Conservation (phyloP, 2,888 invertebrate species). For the Schizaphis graminum region DNA sequence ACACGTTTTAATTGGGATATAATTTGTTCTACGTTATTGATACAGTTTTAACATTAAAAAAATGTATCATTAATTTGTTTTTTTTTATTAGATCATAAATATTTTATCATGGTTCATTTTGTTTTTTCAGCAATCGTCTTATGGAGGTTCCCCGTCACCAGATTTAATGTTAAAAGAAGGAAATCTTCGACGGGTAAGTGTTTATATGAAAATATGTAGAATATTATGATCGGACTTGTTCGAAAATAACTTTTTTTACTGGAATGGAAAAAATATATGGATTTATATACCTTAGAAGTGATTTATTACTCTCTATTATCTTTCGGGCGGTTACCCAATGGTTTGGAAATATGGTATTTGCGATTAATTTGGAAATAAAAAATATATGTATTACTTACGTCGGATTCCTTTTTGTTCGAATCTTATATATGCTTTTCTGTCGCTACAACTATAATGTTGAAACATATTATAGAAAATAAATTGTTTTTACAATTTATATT, state of each 20-base stretch:
- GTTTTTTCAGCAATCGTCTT: constrained; percentile 60
- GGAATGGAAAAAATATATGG: neutral
- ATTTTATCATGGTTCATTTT: neutral
- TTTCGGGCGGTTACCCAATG: constrained; percentile 15
- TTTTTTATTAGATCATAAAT: neutral
- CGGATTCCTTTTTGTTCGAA: constrained; percentile 1
- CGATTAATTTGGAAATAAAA: constrained; percentile 52
- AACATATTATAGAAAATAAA: constrained; percentile 4
- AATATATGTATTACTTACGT: neutral
- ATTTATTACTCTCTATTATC: constrained; percentile 44
- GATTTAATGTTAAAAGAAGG: constrained; percentile 62
- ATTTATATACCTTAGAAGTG: constrained; percentile 17
- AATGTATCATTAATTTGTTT: neutral
- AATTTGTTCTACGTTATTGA: neutral
- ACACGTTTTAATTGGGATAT: neutral
- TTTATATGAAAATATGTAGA: neutral
- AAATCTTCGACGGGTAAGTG: constrained; percentile 61
- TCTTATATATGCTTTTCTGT: neutral
- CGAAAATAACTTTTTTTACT: neutral
- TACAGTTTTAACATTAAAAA: neutral
- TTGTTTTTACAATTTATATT: constrained; percentile 9
- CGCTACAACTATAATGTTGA: neutral
- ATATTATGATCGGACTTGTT: neutral
- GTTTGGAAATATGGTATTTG: constrained; percentile 50
- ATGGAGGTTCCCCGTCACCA: constrained; percentile 62